Conservation (phyloP, 2,113 vertebrate species). For the Myxocyprinus asiaticus region DNA sequence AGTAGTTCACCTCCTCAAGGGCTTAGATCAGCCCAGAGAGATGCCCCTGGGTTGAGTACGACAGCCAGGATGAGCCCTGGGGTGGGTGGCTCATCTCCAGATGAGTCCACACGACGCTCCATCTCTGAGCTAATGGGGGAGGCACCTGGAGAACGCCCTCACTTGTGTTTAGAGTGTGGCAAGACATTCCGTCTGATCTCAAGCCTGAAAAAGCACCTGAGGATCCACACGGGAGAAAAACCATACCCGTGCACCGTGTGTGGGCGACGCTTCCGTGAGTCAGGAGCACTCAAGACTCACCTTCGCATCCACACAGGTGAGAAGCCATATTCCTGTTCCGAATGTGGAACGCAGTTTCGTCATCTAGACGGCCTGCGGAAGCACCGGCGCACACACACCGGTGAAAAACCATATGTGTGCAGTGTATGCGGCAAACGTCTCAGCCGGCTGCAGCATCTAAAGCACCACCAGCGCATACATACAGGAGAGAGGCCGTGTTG, state of each 20-base stretch:
- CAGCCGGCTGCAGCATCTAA: conserved; percentile 80
- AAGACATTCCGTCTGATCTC: conserved; percentile 81
- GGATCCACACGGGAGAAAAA: conserved; percentile 81
- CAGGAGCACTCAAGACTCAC: conserved; percentile 78
- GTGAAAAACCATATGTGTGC: conserved; percentile 79
- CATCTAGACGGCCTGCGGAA: conserved; percentile 79
- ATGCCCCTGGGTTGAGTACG: conserved; percentile 59
- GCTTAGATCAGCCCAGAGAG: conserved; percentile 41
- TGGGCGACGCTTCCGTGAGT: conserved; percentile 78
- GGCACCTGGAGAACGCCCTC: conserved; percentile 69
- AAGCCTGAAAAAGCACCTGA: conserved; percentile 81
- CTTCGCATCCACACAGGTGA: conserved; percentile 81
- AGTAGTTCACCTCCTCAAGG: conserved; percentile 43
- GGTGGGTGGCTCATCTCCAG: conserved; percentile 46
- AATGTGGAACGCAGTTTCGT: conserved; percentile 78
- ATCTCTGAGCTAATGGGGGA: conserved; percentile 57
- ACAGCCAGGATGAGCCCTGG: conserved; percentile 59
- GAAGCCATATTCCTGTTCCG: conserved; percentile 78
- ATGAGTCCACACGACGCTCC: conserved; percentile 63
- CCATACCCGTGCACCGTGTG: conserved; percentile 77
- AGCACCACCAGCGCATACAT: conserved; percentile 82
- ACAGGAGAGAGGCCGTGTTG: conserved; percentile 77
- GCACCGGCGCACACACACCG: conserved; percentile 79
- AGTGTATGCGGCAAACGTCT: conserved; percentile 78
- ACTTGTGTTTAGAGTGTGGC: conserved; percentile 79